Percentiles rank a stretch among this genome's conserved stretches.
Conservation (phyloP, 2,113 vertebrate species). For the Argyrosomus japonicus region DNA sequence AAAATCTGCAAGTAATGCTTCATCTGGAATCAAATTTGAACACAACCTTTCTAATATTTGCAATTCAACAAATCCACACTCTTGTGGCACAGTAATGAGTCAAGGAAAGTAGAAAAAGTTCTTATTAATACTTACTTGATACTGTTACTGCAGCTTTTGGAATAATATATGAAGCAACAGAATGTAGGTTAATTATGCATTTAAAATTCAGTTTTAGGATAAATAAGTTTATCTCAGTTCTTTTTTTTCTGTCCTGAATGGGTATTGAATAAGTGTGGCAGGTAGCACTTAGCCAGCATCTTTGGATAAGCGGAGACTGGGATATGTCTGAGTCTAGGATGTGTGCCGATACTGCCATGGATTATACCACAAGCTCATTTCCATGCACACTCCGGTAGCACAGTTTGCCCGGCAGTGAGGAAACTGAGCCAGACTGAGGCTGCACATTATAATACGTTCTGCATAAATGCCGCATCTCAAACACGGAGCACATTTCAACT, state of each 20-base stretch:
- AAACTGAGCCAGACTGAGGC: constrained; percentile 40
- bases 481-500: constrained; percentile 41
- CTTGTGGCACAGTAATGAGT: constrained; percentile 22
- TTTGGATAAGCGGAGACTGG: constrained; percentile 42
- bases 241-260: constrained; percentile 40
- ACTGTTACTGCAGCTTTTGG: constrained; percentile 36
- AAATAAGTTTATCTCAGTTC: constrained; percentile 40
- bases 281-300: constrained; percentile 41
- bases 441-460: constrained; percentile 48
- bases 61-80: constrained; percentile 42
- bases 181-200: constrained; percentile 69
- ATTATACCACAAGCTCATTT: constrained; percentile 70
- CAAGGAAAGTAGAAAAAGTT: constrained; percentile 17
- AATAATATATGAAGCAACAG: constrained; percentile 39
- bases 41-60: constrained; percentile 42
- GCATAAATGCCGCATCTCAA: constrained; percentile 55
- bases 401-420: constrained; percentile 41
- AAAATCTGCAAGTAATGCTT: constrained; percentile 31
- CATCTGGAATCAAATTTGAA: constrained; percentile 47
- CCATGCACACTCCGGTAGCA: constrained; percentile 47
- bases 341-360: constrained; percentile 25
- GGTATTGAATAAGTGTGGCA: constrained; percentile 50
- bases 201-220: constrained; percentile 54
- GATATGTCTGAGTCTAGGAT: constrained; percentile 46
- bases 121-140: constrained; percentile 27